phyloP scores from a whole-genome alignment of 1,140 invertebrate genomes.

The Drosophila sp. region DNA sequence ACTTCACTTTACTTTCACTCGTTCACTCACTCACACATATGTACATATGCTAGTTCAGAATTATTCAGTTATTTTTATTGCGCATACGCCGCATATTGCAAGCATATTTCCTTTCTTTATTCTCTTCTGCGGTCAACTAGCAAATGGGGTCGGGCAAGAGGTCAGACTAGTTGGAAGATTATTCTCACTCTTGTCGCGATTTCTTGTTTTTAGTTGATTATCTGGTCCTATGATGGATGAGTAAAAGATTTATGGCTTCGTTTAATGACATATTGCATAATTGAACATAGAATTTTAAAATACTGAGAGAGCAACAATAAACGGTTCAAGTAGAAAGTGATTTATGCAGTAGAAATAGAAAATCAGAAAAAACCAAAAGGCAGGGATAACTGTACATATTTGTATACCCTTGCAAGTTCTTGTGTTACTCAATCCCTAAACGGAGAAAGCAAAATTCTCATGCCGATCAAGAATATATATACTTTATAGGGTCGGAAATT shows the following conservation, averaged over 20 bases:
- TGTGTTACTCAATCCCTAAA: no score
- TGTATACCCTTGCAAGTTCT: no score
- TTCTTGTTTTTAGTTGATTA: background rate
- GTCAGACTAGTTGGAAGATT: constrained; percentile 35
- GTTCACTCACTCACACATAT: constrained; percentile 24
- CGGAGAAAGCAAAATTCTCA: no score
- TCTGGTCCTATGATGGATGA: background rate
- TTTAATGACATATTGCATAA: background rate
- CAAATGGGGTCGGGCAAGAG: constrained; percentile 51
- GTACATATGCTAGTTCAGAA: constrained; percentile 32
- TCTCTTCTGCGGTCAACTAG: constrained; percentile 66
- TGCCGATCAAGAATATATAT: no score
- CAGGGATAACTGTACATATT: no score
- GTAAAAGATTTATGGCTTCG: background rate
- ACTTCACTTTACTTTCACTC: constrained; percentile 45
- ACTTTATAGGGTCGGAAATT: no score
- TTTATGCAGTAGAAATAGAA: no score
- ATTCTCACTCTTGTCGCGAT: constrained; percentile 43
- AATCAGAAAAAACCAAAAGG: no score
- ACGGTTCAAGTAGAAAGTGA: background rate
- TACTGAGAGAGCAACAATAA: background rate
- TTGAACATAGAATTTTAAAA: background rate
- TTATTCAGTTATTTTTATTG: constrained; percentile 78
- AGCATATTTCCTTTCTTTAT: constrained; percentile 35
- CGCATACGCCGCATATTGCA: constrained; percentile 64